Percentiles rank a stretch among this genome's conserved stretches.
Evolutionary conservation across 2,797 vertebrate genomes (phyloP).

Genomic region (Denticeps clupeoides): DNA sequence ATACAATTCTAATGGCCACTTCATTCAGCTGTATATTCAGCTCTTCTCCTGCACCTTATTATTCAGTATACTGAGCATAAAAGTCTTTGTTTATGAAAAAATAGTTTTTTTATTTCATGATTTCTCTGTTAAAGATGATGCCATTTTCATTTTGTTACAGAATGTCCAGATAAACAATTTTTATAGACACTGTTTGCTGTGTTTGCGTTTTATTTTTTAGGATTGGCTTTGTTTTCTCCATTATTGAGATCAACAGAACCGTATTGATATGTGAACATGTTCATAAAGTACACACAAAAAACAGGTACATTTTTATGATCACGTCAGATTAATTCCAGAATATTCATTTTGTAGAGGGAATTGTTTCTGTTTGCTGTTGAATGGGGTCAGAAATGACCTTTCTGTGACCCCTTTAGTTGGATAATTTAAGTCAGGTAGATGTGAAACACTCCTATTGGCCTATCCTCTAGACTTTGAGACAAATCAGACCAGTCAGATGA

Average conservation of each 20-base stretch:
- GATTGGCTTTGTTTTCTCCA: not conserved
- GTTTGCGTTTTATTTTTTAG: constrained; percentile 14
- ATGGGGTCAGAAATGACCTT: not conserved
- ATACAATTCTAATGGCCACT: too few species aligned
- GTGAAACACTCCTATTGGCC: too few species aligned
- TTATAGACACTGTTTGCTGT: constrained; percentile 57
- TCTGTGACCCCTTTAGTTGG: not conserved
- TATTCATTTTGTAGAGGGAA: constrained; percentile 53
- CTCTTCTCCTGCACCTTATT: too few species aligned
- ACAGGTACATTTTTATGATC: too few species aligned
- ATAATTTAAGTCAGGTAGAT: not conserved
- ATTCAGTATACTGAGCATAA: too few species aligned
- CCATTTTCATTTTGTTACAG: constrained; percentile 60
- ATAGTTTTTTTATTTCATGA: not conserved
- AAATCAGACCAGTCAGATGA: too few species aligned
- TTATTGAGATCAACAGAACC: too few species aligned
- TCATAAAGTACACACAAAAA: too few species aligned
- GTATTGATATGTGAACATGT: too few species aligned
- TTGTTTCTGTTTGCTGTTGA: constrained; percentile 19
- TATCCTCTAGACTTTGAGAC: too few species aligned
- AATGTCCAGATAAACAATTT: constrained; percentile 70
- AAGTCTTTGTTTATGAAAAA: constrained; percentile 39
- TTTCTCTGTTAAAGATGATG: constrained; percentile 58
- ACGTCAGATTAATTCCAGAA: too few species aligned
- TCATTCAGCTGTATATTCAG: too few species aligned